Conservation (phyloP, 2,797 vertebrate genomes). For the Triplophysa yarkandensis region DNA sequence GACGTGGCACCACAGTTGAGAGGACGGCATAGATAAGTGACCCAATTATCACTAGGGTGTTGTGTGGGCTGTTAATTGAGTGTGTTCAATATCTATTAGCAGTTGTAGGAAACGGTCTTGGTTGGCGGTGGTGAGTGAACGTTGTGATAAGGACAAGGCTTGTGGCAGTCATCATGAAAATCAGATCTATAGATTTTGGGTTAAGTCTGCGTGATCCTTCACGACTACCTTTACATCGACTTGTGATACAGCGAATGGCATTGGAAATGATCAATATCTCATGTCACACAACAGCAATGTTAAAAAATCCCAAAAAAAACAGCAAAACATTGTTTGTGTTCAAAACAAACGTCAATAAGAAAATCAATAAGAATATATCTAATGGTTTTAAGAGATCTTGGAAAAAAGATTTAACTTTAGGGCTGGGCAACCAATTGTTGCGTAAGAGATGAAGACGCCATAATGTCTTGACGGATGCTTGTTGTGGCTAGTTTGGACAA, state of each 20-base stretch:
- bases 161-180: slow-evolving; percentile 15
- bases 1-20: neutral
- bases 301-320: no score
- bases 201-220: neutral
- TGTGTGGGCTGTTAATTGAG: slow-evolving; percentile 31
- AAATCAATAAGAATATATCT: neutral
- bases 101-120: neutral
- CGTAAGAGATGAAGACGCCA: neutral
- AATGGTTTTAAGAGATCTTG: neutral
- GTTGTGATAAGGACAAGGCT: slow-evolving; percentile 21
- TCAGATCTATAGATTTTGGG: neutral
- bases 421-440: neutral
- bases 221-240: neutral
- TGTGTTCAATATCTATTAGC: slow-evolving; percentile 40
- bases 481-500: neutral
- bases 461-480: neutral
- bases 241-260: neutral
- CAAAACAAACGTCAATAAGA: neutral
- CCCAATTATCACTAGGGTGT: slow-evolving; percentile 39
- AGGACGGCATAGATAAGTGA: slow-evolving; percentile 34
- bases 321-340: no score
- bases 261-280: neutral
- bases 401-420: neutral
- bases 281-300: no score
- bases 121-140: slow-evolving; percentile 19